Conservation (phyloP, 2,888 invertebrate genomes). For the Synergus japonicus region DNA sequence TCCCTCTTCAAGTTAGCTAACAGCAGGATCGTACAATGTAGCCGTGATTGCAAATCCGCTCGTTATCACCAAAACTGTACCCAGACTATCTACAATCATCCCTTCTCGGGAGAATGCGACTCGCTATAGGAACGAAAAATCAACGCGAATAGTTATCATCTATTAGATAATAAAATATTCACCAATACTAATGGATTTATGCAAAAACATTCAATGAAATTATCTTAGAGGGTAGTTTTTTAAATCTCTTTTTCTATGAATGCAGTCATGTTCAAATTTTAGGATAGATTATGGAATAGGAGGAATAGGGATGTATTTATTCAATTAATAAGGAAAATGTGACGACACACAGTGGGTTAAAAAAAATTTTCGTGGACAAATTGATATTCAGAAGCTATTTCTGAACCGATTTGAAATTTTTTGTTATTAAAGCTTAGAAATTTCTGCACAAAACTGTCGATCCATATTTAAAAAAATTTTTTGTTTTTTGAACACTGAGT, state of each 20-base stretch:
- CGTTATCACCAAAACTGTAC: slow-evolving; percentile 73
- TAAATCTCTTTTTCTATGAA: background rate
- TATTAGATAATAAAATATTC: background rate
- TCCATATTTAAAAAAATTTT: no score
- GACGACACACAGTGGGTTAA: background rate
- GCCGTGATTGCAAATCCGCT: slow-evolving; percentile 75
- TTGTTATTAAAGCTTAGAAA: no score
- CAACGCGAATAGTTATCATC: background rate
- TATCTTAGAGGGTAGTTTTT: background rate
- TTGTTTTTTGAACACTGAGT: no score
- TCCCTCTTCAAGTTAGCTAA: slow-evolving; percentile 71
- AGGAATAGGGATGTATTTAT: background rate
- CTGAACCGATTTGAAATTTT: no score
- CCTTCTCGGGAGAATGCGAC: background rate
- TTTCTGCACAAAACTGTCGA: no score
- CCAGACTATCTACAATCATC: slow-evolving; percentile 56
- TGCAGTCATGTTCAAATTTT: background rate
- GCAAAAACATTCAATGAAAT: background rate
- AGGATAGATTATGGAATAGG: background rate
- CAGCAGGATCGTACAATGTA: slow-evolving; percentile 72
- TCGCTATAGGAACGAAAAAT: background rate
- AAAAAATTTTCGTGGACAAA: no score
- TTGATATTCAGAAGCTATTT: no score
- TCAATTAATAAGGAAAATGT: background rate
- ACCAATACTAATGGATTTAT: background rate